Evolutionary conservation across 2,113 vertebrate genomes (phyloP).

Genomic region (Haemorhous mexicanus): DNA sequence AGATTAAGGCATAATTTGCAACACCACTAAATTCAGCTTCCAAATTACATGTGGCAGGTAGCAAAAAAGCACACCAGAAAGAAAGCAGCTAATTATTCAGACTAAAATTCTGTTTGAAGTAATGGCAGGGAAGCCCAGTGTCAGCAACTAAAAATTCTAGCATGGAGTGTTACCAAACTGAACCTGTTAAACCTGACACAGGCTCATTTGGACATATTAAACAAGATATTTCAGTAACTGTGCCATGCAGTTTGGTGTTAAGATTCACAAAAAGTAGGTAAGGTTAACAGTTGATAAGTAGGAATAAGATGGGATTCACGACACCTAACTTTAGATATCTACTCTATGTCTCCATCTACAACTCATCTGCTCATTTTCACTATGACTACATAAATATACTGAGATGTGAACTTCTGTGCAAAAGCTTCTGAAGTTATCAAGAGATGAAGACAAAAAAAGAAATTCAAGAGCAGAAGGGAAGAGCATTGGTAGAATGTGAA

Average conservation of each 20-base stretch:
- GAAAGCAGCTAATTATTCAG: background rate
- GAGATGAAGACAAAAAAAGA: background rate
- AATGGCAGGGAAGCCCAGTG: background rate
- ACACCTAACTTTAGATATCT: background rate
- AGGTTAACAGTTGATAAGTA: rapidly evolving
- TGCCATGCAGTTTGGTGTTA: background rate
- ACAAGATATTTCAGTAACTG: background rate
- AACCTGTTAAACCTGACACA: background rate
- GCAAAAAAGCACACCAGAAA: background rate
- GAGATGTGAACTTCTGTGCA: background rate
- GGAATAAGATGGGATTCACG: background rate
- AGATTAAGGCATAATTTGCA: background rate
- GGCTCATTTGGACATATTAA: background rate
- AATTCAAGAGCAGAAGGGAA: background rate
- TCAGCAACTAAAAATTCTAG: background rate
- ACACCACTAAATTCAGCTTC: background rate
- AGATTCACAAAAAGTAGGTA: background rate
- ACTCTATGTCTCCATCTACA: background rate
- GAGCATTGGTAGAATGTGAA: background rate
- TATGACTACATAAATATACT: background rate
- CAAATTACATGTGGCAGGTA: background rate
- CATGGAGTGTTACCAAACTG: background rate
- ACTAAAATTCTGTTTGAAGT: background rate
- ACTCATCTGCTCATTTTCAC: background rate
- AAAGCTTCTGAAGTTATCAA: background rate